Conservation (phyloP, 1,140 invertebrate species). For the Pseudachorutes palmiensis region DNA sequence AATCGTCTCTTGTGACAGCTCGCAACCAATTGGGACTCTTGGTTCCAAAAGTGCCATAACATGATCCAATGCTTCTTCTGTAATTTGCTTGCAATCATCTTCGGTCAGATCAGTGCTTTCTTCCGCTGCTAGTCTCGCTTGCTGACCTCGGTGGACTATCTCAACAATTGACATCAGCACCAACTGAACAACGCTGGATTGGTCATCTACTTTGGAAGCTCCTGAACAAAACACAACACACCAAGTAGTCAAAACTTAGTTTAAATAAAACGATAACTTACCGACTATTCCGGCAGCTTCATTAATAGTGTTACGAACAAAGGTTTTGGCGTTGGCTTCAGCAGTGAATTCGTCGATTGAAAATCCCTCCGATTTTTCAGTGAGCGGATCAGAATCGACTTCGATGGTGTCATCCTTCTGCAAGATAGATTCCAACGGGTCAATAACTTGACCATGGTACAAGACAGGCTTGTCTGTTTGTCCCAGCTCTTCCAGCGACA, state of each 20-base stretch:
- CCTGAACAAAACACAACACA: not conserved
- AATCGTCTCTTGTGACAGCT: not conserved
- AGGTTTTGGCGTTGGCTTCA: not conserved
- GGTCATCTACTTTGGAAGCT: not conserved
- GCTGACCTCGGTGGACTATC: not conserved
- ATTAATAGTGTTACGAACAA: not conserved
- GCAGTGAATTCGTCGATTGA: slow-evolving; percentile 8
- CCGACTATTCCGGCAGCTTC: slow-evolving; percentile 6
- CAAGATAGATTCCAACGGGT: not conserved
- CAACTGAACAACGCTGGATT: slow-evolving; percentile 11
- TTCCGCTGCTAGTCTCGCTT: not conserved
- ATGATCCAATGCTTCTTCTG: slow-evolving; percentile 17
- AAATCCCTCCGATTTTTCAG: no score
- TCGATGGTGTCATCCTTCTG: not conserved
- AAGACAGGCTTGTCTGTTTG: not conserved
- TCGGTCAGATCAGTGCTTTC: not conserved
- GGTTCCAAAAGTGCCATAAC: slow-evolving; percentile 7
- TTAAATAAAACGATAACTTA: not conserved
- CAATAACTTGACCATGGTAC: not conserved
- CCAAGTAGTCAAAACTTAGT: not conserved
- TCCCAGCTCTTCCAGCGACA: not conserved
- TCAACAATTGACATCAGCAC: slow-evolving; percentile 18
- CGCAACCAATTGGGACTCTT: not conserved
- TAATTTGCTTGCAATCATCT: slow-evolving; percentile 7
- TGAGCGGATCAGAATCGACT: not conserved